A percentile compares a stretch with the other conserved stretches of the same genome.
phyloP scores from a whole-genome alignment of 2,113 vertebrate species.

The Scopus umbretta region DNA sequence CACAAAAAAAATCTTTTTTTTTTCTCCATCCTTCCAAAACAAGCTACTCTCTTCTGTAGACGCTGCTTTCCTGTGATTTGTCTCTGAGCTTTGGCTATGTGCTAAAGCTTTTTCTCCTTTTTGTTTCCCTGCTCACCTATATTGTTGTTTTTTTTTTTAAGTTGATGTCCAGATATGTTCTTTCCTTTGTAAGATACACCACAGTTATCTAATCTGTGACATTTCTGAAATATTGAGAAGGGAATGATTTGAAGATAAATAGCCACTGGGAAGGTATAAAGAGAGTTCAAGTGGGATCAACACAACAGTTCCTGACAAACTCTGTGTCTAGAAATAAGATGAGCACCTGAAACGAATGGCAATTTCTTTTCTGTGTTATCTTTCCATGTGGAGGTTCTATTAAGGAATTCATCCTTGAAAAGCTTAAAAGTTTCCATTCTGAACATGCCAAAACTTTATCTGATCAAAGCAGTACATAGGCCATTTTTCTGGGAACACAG shows the following conservation, averaged over 20 bases:
- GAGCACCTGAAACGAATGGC: neutral
- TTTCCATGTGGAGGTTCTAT: neutral
- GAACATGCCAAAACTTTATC: neutral
- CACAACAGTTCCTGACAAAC: neutral
- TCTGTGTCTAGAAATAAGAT: neutral
- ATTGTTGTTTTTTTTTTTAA: neutral
- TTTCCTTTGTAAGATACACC: neutral
- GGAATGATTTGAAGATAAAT: neutral
- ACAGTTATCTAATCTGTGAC: neutral
- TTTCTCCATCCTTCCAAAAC: neutral
- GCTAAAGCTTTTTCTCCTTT: neutral
- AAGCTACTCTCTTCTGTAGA: neutral
- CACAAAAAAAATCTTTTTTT: too few species aligned
- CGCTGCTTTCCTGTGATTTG: neutral
- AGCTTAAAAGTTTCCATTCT: neutral
- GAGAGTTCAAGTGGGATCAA: neutral
- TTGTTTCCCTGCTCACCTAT: neutral
- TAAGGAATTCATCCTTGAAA: neutral
- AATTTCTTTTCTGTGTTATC: neutral
- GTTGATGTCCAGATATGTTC: neutral
- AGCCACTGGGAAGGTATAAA: neutral
- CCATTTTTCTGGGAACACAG: neutral
- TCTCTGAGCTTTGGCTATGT: neutral
- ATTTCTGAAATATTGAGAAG: neutral
- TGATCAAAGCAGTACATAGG: neutral